These are phyloP conservation scores for Anneissia japonica DNA, from an alignment of 35 echinoderm and acorn worm genomes.

Conservation along the genomic window DNA sequence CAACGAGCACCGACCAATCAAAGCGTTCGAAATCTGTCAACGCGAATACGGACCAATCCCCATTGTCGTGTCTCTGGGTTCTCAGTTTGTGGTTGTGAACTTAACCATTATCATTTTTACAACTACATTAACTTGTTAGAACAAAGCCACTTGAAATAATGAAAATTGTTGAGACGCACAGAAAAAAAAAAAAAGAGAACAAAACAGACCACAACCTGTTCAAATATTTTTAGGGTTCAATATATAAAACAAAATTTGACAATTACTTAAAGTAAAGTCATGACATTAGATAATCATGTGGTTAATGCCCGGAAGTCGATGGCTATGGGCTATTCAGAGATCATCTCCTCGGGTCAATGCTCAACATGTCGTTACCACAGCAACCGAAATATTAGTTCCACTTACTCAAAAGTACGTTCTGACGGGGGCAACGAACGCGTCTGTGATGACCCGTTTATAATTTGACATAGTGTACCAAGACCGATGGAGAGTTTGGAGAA, in stretches of 20 bases:
- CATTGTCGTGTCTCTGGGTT: too few relatives aligned
- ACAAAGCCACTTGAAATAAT: neutral
- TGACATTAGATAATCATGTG: neutral
- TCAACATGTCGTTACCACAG: too few relatives aligned
- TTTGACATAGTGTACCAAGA: too few relatives aligned
- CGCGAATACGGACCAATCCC: neutral
- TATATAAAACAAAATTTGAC: neutral
- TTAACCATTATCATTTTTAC: neutral
- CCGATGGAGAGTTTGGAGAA: too few relatives aligned
- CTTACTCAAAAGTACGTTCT: too few relatives aligned
- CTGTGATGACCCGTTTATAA: too few relatives aligned
- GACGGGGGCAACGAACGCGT: too few relatives aligned
- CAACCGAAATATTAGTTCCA: too few relatives aligned
- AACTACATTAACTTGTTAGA: neutral
- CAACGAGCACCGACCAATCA: neutral
- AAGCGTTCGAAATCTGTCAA: neutral
- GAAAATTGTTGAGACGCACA: too few relatives aligned
- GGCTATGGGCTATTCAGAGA: neutral
- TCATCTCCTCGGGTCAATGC: neutral
- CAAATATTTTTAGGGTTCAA: neutral
- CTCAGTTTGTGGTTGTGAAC: neutral
- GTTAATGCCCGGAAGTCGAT: neutral
- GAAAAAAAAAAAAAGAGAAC: neutral
- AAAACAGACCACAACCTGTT: neutral
- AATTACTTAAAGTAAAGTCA: neutral